A percentile compares a stretch with the other conserved stretches of the same genome.
Conservation (phyloP, 2,888 invertebrate species). For the Rhamnusium bicolor region DNA sequence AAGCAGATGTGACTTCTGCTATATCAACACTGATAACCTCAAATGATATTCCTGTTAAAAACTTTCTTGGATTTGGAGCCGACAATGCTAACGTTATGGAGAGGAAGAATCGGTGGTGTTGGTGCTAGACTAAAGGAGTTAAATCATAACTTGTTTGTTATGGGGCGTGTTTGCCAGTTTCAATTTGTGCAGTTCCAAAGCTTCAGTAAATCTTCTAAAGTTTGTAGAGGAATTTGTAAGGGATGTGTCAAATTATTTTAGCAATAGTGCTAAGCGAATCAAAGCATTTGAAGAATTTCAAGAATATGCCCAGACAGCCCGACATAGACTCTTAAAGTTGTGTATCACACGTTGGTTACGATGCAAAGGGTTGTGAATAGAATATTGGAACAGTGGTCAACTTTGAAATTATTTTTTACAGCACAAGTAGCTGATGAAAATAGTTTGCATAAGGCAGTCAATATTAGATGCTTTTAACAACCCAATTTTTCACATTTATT, state of each 20-base stretch:
- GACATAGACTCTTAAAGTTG: slow-evolving; percentile 56
- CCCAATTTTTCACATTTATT: too few species aligned
- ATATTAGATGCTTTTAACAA: too few species aligned
- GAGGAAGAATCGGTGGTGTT: slow-evolving; percentile 53
- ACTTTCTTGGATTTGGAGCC: slow-evolving; percentile 54
- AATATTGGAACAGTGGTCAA: slow-evolving; percentile 19
- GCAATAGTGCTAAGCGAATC: slow-evolving; percentile 57
- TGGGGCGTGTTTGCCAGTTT: slow-evolving; percentile 60
- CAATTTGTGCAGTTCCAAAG: slow-evolving; percentile 56
- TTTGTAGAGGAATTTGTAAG: slow-evolving; percentile 53
- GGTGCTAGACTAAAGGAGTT: slow-evolving; percentile 46
- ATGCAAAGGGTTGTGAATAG: slow-evolving; percentile 16
- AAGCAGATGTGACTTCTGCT: too few species aligned
- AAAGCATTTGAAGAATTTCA: slow-evolving; percentile 56
- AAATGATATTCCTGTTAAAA: background rate
- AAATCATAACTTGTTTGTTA: slow-evolving; percentile 52
- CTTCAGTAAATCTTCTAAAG: slow-evolving; percentile 53
- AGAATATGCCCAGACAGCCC: slow-evolving; percentile 53
- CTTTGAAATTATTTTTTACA: slow-evolving; percentile 19
- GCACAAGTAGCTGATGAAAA: too few species aligned
- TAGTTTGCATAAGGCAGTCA: too few species aligned
- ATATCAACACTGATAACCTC: background rate
- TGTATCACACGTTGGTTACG: slow-evolving; percentile 58
- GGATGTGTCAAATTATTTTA: slow-evolving; percentile 55
- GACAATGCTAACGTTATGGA: slow-evolving; percentile 60